A percentile compares a stretch with the other conserved stretches of the same genome.
These are phyloP conservation scores for Kradibia gibbosae DNA, from an alignment of 1,140 invertebrate genomes.

Conservation along the genomic window DNA sequence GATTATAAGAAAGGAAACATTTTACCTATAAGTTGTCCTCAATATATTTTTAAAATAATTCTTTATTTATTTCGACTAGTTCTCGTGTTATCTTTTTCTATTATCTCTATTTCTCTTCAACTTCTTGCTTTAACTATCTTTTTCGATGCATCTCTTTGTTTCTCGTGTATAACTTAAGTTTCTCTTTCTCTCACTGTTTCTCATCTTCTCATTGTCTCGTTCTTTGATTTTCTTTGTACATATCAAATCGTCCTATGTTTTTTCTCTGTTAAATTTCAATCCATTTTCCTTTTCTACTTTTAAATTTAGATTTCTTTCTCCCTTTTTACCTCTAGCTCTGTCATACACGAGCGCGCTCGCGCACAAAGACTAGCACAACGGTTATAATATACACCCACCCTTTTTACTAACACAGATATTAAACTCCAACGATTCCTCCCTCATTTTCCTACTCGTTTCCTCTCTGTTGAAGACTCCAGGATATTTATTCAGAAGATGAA, in stretches of 20 bases:
- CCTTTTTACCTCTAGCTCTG: neutral
- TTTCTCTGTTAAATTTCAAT: conserved; percentile 1
- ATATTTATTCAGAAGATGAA: conserved; percentile 1
- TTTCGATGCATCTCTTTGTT: neutral
- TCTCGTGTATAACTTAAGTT: neutral
- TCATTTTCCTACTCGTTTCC: conserved; percentile 17
- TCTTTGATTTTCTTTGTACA: neutral
- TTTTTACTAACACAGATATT: neutral
- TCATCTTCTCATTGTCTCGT: conserved; percentile 12
- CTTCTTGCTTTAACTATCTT: neutral
- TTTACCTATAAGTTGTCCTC: neutral
- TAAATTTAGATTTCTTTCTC: conserved; percentile 11
- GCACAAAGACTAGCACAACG: too few relatives aligned
- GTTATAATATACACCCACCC: neutral
- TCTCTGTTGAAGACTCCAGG: neutral
- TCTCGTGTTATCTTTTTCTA: conserved; percentile 13
- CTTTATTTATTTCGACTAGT: conserved; percentile 11
- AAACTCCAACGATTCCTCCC: neutral
- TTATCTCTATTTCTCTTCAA: neutral
- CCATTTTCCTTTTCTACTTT: conserved; percentile 5
- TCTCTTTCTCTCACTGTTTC: conserved; percentile 14
- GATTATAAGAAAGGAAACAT: neutral
- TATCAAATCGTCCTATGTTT: too few relatives aligned
- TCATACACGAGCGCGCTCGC: neutral
- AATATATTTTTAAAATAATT: conserved; percentile 16